These are phyloP conservation scores for Lasiommata megera DNA, from an alignment of 2,888 invertebrate genomes.

Conservation along the genomic window DNA sequence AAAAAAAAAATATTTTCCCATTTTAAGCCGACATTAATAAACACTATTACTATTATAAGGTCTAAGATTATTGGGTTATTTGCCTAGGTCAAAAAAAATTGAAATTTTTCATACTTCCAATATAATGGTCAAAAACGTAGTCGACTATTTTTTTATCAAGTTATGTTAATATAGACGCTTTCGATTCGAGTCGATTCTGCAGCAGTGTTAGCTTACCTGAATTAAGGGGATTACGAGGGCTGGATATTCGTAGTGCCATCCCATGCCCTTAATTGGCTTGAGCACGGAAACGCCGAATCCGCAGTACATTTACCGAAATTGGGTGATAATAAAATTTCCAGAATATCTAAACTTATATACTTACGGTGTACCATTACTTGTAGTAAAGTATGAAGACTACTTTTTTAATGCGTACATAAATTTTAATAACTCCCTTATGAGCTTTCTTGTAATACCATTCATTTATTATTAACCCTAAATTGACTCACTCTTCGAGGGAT, in stretches of 20 bases:
- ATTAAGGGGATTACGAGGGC: neutral
- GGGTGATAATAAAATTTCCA: neutral
- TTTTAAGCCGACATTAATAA: no score
- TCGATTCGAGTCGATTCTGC: neutral
- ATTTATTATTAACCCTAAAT: conserved; percentile 8
- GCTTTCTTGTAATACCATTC: conserved; percentile 2
- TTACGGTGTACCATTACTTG: no score
- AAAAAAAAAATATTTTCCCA: no score
- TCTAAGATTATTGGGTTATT: no score
- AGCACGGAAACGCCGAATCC: neutral
- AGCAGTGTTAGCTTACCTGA: neutral
- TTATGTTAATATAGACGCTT: no score
- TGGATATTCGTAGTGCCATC: neutral
- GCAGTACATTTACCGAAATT: neutral
- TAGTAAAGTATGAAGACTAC: neutral
- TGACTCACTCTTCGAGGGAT: conserved; percentile 8
- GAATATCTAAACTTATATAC: neutral
- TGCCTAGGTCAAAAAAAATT: no score
- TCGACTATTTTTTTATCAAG: no score
- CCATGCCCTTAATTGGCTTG: neutral
- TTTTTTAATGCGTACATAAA: neutral
- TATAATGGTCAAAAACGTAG: no score
- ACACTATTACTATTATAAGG: no score
- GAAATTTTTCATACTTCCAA: no score
- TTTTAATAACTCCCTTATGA: neutral